Evolutionary conservation across 1,140 invertebrate genomes (phyloP).

Genomic region (Pseudomyrmex flavicornis): DNA sequence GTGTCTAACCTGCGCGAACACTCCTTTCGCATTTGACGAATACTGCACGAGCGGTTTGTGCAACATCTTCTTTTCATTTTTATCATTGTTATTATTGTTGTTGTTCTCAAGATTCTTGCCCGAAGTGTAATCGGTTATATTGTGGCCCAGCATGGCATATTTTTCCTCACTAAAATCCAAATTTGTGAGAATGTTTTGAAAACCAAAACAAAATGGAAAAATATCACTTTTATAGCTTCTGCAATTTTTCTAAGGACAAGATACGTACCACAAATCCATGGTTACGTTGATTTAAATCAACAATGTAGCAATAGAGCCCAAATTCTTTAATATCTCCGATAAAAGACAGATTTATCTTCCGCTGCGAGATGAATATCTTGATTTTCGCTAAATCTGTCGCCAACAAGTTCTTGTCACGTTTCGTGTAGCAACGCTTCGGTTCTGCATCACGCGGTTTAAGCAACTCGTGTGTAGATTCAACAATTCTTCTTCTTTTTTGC

Average conservation of each 20-base stretch:
- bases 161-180: slow-evolving; percentile 68
- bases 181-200: slow-evolving; percentile 2
- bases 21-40: slow-evolving; percentile 73
- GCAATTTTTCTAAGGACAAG: neutral
- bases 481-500: neutral
- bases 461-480: neutral
- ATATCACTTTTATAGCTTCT: neutral
- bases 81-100: slow-evolving; percentile 59
- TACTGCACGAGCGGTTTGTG: slow-evolving; percentile 35
- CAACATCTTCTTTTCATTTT: slow-evolving; percentile 44
- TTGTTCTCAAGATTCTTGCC: slow-evolving; percentile 60
- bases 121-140: neutral
- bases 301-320: neutral
- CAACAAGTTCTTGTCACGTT: slow-evolving; percentile 18
- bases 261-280: slow-evolving; percentile 27
- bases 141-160: slow-evolving; percentile 51
- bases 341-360: neutral
- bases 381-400: slow-evolving; percentile 7
- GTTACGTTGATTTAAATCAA: slow-evolving; percentile 1
- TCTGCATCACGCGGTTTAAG: neutral
- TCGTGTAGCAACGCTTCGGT: neutral
- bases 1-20: slow-evolving; percentile 76
- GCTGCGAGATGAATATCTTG: neutral
- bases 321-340: neutral
- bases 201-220: slow-evolving; percentile 41